These are phyloP conservation scores for Pedetes capensis DNA, from an alignment of 2,113 vertebrate genomes.

Conservation along the genomic window DNA sequence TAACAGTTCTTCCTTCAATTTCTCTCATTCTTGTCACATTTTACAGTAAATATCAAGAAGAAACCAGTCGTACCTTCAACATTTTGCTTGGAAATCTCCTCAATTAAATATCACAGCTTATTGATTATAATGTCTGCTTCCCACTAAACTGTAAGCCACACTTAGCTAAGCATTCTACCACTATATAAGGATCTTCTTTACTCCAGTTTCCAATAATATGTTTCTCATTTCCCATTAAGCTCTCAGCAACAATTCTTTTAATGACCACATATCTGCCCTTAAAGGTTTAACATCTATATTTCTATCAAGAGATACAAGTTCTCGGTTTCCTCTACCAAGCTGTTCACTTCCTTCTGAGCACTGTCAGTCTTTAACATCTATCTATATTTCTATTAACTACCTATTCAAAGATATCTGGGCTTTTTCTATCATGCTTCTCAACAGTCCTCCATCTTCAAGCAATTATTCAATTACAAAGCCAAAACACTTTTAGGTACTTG, in stretches of 20 bases:
- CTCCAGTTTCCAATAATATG: too few relatives aligned
- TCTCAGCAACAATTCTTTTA: neutral
- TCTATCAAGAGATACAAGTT: neutral
- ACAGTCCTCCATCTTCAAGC: neutral
- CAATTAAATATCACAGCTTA: too few relatives aligned
- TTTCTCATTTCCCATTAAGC: neutral
- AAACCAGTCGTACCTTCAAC: too few relatives aligned
- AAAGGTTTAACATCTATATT: neutral
- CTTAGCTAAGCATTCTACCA: neutral
- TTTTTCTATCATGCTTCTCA: neutral
- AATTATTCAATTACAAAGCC: neutral
- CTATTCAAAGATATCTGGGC: neutral
- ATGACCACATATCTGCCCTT: neutral
- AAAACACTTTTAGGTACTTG: neutral
- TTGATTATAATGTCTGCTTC: neutral
- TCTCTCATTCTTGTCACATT: neutral
- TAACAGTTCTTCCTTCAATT: too few relatives aligned
- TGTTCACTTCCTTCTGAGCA: neutral
- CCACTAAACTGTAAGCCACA: neutral
- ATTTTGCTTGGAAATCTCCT: too few relatives aligned
- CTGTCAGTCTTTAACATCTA: neutral
- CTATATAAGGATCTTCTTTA: neutral
- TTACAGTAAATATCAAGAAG: neutral
- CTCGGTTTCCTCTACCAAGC: neutral
- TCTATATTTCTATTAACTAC: neutral